Conservation (phyloP, 2,888 invertebrate species). For the Lacanobia wlatinum region DNA sequence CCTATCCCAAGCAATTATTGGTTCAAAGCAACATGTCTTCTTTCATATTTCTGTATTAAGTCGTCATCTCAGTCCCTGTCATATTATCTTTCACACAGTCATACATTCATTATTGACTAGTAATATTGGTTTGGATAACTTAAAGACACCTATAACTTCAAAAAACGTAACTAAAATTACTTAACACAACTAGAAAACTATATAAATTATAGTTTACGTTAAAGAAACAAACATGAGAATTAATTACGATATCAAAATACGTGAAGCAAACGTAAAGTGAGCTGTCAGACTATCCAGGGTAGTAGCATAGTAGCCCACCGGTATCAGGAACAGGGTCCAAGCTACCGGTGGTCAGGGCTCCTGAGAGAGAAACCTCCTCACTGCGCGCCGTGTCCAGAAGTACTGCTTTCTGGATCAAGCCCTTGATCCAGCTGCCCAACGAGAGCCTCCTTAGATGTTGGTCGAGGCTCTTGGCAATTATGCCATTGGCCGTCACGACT, state of each 20-base stretch:
- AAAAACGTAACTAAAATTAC: not conserved
- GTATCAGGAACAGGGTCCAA: too few relatives aligned
- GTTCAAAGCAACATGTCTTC: not conserved
- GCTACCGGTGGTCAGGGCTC: too few relatives aligned
- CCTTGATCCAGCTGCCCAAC: too few relatives aligned
- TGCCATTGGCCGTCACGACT: too few relatives aligned
- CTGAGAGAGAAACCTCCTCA: too few relatives aligned
- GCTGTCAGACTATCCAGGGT: too few relatives aligned
- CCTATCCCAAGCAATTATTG: not conserved
- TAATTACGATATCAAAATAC: conserved; percentile 32
- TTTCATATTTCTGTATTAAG: not conserved
- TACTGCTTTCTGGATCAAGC: too few relatives aligned
- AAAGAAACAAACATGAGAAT: conserved; percentile 19
- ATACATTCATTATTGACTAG: not conserved
- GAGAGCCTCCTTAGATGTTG: too few relatives aligned
- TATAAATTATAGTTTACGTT: conserved; percentile 10
- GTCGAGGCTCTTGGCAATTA: too few relatives aligned
- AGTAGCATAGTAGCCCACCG: too few relatives aligned
- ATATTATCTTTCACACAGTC: not conserved
- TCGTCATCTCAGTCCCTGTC: not conserved
- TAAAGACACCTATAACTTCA: not conserved
- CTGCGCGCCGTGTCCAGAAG: too few relatives aligned
- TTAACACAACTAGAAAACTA: conserved; percentile 5
- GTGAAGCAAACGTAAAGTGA: too few relatives aligned
- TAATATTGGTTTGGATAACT: not conserved